These are phyloP conservation scores for Drosophila flavopinicola DNA, from an alignment of 2,888 invertebrate genomes.

Conservation along the genomic window DNA sequence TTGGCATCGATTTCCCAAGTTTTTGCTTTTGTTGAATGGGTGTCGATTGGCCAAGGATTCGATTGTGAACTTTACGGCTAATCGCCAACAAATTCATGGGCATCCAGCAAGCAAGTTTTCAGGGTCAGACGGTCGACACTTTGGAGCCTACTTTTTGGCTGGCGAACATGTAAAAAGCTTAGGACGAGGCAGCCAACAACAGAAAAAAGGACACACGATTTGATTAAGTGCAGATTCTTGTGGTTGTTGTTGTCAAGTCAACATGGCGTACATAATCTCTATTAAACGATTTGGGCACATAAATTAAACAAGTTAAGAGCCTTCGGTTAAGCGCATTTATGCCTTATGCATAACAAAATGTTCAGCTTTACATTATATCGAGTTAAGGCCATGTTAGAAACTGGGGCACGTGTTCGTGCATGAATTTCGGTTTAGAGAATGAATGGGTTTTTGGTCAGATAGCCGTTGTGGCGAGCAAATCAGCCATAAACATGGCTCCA, in stretches of 20 bases:
- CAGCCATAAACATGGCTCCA: conserved; percentile 58
- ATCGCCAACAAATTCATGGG: conserved; percentile 75
- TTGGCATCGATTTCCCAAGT: conserved; percentile 57
- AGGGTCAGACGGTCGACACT: conserved; percentile 52
- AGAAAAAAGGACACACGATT: conserved; percentile 59
- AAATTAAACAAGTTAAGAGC: conserved; percentile 74
- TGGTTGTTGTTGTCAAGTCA: conserved; percentile 48
- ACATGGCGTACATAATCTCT: conserved; percentile 77
- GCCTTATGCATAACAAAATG: conserved; percentile 75
- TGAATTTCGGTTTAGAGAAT: conserved; percentile 60
- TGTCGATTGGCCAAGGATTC: conserved; percentile 72
- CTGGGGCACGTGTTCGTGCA: conserved; percentile 74
- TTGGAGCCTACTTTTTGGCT: conserved; percentile 26
- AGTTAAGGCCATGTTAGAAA: conserved; percentile 49
- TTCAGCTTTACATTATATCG: conserved; percentile 59
- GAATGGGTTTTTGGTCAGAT: conserved; percentile 51
- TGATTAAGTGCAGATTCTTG: conserved; percentile 63
- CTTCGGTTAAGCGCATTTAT: conserved; percentile 63
- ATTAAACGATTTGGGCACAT: conserved; percentile 80
- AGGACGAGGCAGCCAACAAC: conserved; percentile 4
- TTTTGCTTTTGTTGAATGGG: conserved; percentile 45
- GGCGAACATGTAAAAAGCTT: conserved; percentile 58
- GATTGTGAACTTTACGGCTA: conserved; percentile 56
- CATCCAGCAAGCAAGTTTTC: conserved; percentile 58
- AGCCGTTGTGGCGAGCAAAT: conserved; percentile 46